Conservation (phyloP, 2,797 vertebrate species). For the Dendrocincla fuliginosa region DNA sequence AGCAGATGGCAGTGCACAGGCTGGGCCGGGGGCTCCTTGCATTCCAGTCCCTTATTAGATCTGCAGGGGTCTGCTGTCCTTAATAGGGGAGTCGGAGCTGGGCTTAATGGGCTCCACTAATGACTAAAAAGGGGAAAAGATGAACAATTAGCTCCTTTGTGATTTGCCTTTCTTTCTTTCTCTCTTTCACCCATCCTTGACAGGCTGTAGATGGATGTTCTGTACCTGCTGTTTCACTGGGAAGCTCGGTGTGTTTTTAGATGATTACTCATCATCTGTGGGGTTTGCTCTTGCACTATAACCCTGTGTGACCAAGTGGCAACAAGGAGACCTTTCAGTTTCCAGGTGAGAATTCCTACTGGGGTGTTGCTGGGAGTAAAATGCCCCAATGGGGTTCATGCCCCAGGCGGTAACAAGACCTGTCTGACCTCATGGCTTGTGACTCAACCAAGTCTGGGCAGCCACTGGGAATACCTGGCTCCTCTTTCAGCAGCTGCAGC, state of each 20-base stretch:
- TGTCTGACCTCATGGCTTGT: not conserved
- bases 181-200: not conserved
- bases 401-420: not conserved
- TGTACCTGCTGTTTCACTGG: not conserved
- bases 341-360: not conserved
- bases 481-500: not conserved
- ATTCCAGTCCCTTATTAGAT: not conserved
- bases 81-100: not conserved
- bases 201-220: conserved; percentile 32
- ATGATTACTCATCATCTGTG: not conserved
- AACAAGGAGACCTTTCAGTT: not conserved
- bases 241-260: not conserved
- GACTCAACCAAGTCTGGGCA: not conserved
- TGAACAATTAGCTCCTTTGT: conserved; percentile 33
- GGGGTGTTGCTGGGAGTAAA: not conserved
- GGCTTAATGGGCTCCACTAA: conserved; percentile 39
- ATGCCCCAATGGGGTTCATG: not conserved
- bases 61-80: not conserved
- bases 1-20: not conserved
- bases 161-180: conserved; percentile 20
- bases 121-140: not conserved
- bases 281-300: not conserved
- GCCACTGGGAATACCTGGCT: not conserved
- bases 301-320: not conserved
- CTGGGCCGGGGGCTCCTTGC: not conserved